Evolutionary conservation across 2,113 vertebrate genomes (phyloP).

Genomic region (Junco hyemalis): DNA sequence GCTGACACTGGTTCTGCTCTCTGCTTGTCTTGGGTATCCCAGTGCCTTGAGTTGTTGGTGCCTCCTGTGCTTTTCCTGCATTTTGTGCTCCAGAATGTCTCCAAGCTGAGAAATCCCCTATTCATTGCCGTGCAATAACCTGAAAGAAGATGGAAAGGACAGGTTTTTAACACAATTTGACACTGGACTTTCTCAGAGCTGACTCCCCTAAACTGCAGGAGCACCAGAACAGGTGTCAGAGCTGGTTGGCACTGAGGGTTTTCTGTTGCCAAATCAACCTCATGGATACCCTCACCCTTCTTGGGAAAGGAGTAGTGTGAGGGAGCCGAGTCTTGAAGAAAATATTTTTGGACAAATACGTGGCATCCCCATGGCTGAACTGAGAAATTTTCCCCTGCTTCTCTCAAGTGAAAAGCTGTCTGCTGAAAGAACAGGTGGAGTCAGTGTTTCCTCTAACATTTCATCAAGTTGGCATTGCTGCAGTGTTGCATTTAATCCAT

Average conservation of each 20-base stretch:
- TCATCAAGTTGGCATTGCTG: not conserved
- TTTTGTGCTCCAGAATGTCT: not conserved
- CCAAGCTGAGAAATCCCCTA: not conserved
- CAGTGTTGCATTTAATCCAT: not conserved
- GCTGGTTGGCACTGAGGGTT: not conserved
- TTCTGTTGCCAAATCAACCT: not conserved
- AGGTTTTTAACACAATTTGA: not conserved
- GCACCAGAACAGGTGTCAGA: not conserved
- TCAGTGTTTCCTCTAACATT: not conserved
- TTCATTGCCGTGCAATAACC: not conserved
- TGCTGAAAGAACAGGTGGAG: not conserved
- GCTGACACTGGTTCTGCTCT: not conserved
- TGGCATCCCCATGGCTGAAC: not conserved
- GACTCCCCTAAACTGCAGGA: not conserved
- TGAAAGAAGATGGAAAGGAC: not conserved
- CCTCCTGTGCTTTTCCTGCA: not conserved
- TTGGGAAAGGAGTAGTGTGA: fast-evolving
- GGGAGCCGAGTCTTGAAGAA: not conserved
- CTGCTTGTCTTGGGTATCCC: not conserved
- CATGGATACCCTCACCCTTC: not conserved
- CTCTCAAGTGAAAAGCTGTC: not conserved
- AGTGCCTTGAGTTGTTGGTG: not conserved
- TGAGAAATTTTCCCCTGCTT: not conserved
- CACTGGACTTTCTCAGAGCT: not conserved
- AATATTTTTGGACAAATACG: not conserved